phyloP scores from a whole-genome alignment of 1,140 invertebrate genomes.

The Gryllus bimaculatus region DNA sequence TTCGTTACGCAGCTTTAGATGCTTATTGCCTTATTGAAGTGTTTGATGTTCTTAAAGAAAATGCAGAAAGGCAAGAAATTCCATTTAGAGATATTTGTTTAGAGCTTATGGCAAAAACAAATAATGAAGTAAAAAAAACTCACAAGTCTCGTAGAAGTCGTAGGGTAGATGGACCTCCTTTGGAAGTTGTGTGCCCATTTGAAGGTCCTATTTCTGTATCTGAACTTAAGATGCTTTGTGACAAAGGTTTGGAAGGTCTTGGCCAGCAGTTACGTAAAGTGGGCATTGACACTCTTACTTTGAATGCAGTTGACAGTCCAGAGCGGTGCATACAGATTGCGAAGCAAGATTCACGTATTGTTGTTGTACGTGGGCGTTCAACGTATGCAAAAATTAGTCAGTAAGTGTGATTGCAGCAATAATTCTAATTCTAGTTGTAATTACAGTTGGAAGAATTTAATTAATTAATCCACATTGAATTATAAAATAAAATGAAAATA shows the following conservation, averaged over 20 bases:
- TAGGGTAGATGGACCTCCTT: not conserved
- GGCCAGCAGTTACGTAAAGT: constrained; percentile 50
- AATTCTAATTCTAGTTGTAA: not conserved
- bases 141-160: not conserved
- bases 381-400: not conserved
- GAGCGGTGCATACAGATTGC: constrained; percentile 41
- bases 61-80: constrained; percentile 41
- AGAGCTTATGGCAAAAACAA: constrained; percentile 26
- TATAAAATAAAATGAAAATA: too few species aligned
- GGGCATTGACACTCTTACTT: constrained; percentile 51
- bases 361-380: constrained; percentile 33
- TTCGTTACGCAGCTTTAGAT: constrained; percentile 73
- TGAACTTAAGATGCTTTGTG: constrained; percentile 39
- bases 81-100: constrained; percentile 50
- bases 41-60: constrained; percentile 46
- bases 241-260: constrained; percentile 44
- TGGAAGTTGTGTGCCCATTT: not conserved
- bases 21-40: constrained; percentile 68
- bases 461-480: too few species aligned
- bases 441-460: not conserved
- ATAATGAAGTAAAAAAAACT: not conserved
- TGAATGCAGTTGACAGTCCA: constrained; percentile 40
- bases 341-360: constrained; percentile 40
- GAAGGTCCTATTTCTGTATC: not conserved
- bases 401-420: not conserved